Conservation (phyloP, 2,113 vertebrate species). For the Gobius niger region DNA sequence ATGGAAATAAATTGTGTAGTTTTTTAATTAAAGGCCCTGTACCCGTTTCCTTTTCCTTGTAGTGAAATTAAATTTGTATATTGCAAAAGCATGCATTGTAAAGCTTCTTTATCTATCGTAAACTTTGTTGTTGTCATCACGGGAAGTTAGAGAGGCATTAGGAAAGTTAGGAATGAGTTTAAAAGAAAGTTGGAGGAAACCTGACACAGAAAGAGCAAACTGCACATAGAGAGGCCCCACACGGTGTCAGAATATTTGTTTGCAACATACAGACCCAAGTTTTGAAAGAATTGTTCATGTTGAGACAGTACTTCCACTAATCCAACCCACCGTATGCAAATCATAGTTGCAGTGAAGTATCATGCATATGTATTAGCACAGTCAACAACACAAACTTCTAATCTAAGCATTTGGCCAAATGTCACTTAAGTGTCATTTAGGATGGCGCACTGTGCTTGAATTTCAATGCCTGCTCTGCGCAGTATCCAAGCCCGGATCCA, state of each 20-base stretch:
- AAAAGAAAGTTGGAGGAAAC: too few species aligned
- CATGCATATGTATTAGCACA: conserved; percentile 3
- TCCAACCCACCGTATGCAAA: background rate
- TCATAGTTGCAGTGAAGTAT: conserved; percentile 16
- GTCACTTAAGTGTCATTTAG: conserved; percentile 11
- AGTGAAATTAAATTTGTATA: too few species aligned
- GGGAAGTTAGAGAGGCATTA: too few species aligned
- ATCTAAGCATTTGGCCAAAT: conserved; percentile 21
- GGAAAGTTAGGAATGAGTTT: too few species aligned
- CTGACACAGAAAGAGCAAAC: too few species aligned
- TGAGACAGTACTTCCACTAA: background rate
- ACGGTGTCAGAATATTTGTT: too few species aligned
- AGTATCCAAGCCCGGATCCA: conserved; percentile 11
- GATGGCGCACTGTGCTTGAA: conserved; percentile 11
- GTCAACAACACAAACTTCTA: conserved; percentile 10
- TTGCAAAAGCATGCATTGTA: too few species aligned
- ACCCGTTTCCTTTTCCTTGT: too few species aligned
- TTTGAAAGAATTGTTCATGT: background rate
- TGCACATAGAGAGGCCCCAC: too few species aligned
- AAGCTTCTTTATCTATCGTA: too few species aligned
- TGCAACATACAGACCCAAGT: background rate
- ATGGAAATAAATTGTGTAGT: background rate
- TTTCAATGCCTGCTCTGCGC: conserved; percentile 15
- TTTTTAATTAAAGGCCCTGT: too few species aligned
- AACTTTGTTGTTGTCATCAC: too few species aligned